phyloP scores from a whole-genome alignment of 2,797 vertebrate genomes.

The Hydrocynus forskahlii region DNA sequence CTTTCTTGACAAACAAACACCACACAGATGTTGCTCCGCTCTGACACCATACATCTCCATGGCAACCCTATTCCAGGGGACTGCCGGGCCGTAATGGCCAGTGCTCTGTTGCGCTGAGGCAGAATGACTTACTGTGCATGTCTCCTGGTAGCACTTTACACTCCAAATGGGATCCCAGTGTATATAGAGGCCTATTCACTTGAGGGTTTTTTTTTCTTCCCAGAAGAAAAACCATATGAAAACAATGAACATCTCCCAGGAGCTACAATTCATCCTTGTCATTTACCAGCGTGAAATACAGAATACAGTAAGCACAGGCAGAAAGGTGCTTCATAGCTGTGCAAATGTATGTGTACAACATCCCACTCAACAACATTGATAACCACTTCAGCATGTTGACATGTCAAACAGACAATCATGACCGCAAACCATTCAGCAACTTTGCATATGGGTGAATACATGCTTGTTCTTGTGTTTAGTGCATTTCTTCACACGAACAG shows the following conservation, averaged over 20 bases:
- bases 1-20: constrained; percentile 77
- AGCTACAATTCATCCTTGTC: constrained; percentile 2
- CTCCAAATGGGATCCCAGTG: constrained; percentile 69
- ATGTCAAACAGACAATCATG: background rate
- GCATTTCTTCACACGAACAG: background rate
- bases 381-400: background rate
- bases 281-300: background rate
- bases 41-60: constrained; percentile 83
- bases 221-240: constrained; percentile 31
- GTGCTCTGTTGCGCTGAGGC: constrained; percentile 69
- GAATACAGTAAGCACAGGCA: too few species aligned
- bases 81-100: constrained; percentile 77
- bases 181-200: constrained; percentile 63
- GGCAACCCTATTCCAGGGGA: constrained; percentile 74
- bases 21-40: constrained; percentile 79
- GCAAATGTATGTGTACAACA: background rate
- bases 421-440: background rate
- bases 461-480: background rate
- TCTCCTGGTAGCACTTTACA: constrained; percentile 57
- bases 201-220: constrained; percentile 1
- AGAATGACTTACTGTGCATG: constrained; percentile 58
- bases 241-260: constrained; percentile 19
- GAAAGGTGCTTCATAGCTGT: background rate
- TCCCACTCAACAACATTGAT: constrained; percentile 10
- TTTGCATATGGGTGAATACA: background rate